Evolutionary conservation across 2,888 invertebrate genomes (phyloP), one percentile per base, ranked within the genome.

Genomic region (Orchesella flavescens): DNA sequence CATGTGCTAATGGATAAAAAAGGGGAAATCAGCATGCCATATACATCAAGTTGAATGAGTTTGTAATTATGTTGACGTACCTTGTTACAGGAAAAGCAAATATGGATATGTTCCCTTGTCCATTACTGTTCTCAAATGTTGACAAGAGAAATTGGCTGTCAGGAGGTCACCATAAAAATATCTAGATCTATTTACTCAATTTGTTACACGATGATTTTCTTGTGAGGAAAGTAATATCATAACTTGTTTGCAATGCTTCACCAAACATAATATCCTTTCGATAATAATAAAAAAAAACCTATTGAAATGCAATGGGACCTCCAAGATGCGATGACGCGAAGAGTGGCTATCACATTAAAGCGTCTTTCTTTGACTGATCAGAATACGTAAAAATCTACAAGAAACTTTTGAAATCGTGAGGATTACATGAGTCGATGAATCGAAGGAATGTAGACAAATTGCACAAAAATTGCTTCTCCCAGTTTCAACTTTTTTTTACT

Each of bases 361-460:
- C n/a, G n/a, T n/a, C n/a, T n/a, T n/a, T n/a, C 34, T 34, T 7
- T 34, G 34, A 34, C 34, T 34, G 34, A 34, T 34, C 34, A 34
- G 34, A 34, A 34, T 34, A 7, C 34, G 34, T 34, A 34, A 34
- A 34, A 34, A 34, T 34, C 34, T 4, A n/a, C 49, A 49, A 49
- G 5, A 49, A 9, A 44, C 7, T 49, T 49, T 12, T 49, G 12
- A 49, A 49, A n/a, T 49, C n/a, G 49, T 49, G 12, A 49, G 49
- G 12, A 49, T 3, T 15, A 49, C 49, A 61, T 61, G 61, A 61
- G 34, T 7, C 23, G 2, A 61, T 61, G 61, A 21, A 1, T 21
- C 19, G 3, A 72, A 17, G n/a, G 53, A 34, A 72, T 55, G 57
- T 23, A 66, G 76, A 76, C 66, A 76, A 76, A 76, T 76, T 68